Conservation (phyloP, 2,888 invertebrate genomes). For the Leptinotarsa tumamoca region DNA sequence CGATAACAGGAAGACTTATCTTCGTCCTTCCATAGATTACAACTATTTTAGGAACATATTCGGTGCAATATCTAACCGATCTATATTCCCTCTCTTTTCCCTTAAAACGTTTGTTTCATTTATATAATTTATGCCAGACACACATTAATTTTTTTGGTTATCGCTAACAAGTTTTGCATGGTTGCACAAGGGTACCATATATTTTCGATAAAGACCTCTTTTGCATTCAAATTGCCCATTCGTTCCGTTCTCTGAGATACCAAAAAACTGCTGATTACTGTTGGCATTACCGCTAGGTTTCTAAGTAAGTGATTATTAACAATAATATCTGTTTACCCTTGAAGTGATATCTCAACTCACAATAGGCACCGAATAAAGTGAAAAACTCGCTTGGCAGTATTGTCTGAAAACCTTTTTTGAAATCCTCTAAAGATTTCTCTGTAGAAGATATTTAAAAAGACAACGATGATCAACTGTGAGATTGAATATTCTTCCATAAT, state of each 20-base stretch:
- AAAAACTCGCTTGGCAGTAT: too few species aligned
- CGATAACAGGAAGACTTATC: not conserved
- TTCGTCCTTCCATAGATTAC: not conserved
- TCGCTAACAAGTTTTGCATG: slow-evolving; percentile 10
- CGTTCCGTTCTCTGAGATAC: not conserved
- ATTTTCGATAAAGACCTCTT: not conserved
- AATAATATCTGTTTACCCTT: not conserved
- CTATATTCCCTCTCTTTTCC: not conserved
- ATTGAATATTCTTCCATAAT: too few species aligned
- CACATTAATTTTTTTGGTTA: slow-evolving; percentile 6
- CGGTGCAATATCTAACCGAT: not conserved
- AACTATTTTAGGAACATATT: not conserved
- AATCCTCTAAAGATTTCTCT: too few species aligned
- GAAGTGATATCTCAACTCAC: not conserved
- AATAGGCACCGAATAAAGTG: too few species aligned
- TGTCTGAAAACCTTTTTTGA: too few species aligned
- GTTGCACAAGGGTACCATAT: not conserved
- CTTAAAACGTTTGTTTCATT: not conserved
- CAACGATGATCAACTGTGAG: too few species aligned
- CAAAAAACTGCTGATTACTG: not conserved
- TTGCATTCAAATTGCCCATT: not conserved
- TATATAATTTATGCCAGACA: slow-evolving; percentile 4
- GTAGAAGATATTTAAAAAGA: too few species aligned
- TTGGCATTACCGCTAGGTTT: not conserved
- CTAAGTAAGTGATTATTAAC: not conserved